Evolutionary conservation across 2,888 invertebrate species (phyloP), one percentile per base, ranked within the genome.

Genomic region (Cotesia congregata): DNA sequence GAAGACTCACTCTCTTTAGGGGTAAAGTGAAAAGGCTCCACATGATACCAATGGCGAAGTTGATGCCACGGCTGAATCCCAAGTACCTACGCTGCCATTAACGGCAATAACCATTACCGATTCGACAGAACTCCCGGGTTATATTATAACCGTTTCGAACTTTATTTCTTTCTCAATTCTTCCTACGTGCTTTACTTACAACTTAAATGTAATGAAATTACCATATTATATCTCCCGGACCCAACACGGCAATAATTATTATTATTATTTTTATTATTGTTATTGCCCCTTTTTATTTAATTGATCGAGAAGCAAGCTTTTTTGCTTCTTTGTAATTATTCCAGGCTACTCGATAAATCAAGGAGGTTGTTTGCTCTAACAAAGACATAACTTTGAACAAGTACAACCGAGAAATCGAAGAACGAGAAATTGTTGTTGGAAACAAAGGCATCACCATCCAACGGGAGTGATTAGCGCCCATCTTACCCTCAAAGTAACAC

Each of bases 31-130:
- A 50, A 50, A 50, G 50, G 12, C 50, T 50, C 50, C 50, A 50
- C 50, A 50, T 50, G 50, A 50, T 50, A 50, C 50, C 12, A 50
- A 30, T 68, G 41, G 65, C 73, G 59, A 69, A 39, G 59, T 38
- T 30, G 30, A 41, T 50, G 50, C 67, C 69, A 77, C 15, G 68
- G 72, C 39, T 76, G 67, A 12, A 65, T 74, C 76, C 78, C 79
- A 82, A 85, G 50, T 50, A 50, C 50, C 50, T 85, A 87, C 86
- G 85, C 86, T 84, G 86, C 86, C 86, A 87, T 87, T 87, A 87
- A 84, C 85, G 84, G 87, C 86, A 84, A 87, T 87, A 87, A 87
- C 86, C 87, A 87, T 87, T 87, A 87, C 85, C 85, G 86, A 87
- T 87, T 84, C 87, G 83, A 85, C 84, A 82, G 83, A 85, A 85